These are phyloP conservation scores for Salminus brasiliensis DNA, from an alignment of 2,113 vertebrate genomes.

Conservation along the genomic window DNA sequence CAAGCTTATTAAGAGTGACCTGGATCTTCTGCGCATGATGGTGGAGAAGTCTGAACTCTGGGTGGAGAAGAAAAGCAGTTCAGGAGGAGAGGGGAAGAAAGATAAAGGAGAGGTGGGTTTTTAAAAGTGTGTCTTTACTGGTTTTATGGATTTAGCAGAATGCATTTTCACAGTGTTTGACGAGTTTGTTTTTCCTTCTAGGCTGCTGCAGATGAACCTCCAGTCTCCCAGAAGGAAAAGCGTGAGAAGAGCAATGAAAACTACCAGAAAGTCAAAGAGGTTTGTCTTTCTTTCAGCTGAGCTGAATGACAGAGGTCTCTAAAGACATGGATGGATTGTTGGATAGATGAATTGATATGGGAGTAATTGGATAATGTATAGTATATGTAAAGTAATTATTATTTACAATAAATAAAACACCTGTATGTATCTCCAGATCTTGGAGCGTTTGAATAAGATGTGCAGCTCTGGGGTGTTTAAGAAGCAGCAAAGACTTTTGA, in stretches of 20 bases:
- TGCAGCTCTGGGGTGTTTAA: conserved; percentile 90
- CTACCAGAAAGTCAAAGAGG: conserved; percentile 94
- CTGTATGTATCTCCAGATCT: conserved; percentile 76
- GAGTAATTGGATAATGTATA: not conserved
- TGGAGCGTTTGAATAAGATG: conserved; percentile 94
- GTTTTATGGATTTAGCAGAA: not conserved
- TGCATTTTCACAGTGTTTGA: not conserved
- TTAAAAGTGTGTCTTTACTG: conserved; percentile 48
- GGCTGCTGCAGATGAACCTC: not conserved
- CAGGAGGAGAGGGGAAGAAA: conserved; percentile 76
- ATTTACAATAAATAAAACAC: not conserved
- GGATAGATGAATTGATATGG: not conserved
- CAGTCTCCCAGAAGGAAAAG: conserved; percentile 2
- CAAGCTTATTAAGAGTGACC: conserved; percentile 91
- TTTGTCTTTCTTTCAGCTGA: conserved; percentile 57
- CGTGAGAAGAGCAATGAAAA: conserved; percentile 91
- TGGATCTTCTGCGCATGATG: conserved; percentile 93
- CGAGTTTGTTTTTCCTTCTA: no score
- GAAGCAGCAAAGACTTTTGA: conserved; percentile 94
- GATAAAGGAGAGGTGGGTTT: conserved; percentile 68
- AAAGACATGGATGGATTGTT: not conserved
- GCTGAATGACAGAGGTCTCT: not conserved
- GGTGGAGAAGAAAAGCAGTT: conserved; percentile 91
- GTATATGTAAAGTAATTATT: not conserved
- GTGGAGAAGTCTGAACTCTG: conserved; percentile 98